These are phyloP conservation scores for Brienomyrus brachyistius DNA, from an alignment of 2,113 vertebrate species.

Conservation along the genomic window DNA sequence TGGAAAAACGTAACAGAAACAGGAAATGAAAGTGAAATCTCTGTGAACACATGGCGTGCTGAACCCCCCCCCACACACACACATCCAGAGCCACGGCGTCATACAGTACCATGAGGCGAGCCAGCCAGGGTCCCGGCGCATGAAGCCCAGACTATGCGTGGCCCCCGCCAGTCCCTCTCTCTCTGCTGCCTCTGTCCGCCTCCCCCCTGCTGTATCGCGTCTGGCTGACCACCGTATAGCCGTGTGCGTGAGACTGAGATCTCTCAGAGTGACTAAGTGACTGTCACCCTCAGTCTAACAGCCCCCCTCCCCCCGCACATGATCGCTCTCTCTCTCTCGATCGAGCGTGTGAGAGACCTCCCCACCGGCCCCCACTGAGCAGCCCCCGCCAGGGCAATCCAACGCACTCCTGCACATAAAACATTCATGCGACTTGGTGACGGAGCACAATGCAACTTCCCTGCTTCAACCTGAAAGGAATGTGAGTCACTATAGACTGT, in stretches of 20 bases:
- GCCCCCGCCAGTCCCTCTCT: not conserved
- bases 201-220: not conserved
- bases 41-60: not conserved
- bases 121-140: not conserved
- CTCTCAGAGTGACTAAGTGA: constrained; percentile 2
- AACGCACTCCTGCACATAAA: constrained; percentile 76
- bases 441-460: constrained; percentile 80
- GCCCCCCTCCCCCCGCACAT: constrained; percentile 13
- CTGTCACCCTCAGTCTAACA: not conserved
- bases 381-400: not conserved
- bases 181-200: too few relatives aligned
- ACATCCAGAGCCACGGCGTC: not conserved
- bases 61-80: not conserved
- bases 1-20: not conserved
- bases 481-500: constrained; percentile 80
- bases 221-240: not conserved
- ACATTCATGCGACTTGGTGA: constrained; percentile 84
- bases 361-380: not conserved
- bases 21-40: not conserved
- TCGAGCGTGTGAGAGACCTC: constrained; percentile 21
- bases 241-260: not conserved
- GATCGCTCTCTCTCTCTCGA: constrained; percentile 12
- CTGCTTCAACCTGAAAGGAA: constrained; percentile 79
- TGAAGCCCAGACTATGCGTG: not conserved
- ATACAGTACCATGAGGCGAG: not conserved